Evolutionary conservation across 2,888 invertebrate genomes (phyloP), one percentile per base, ranked within the genome.

Genomic region (Gasteruption jaculator): DNA sequence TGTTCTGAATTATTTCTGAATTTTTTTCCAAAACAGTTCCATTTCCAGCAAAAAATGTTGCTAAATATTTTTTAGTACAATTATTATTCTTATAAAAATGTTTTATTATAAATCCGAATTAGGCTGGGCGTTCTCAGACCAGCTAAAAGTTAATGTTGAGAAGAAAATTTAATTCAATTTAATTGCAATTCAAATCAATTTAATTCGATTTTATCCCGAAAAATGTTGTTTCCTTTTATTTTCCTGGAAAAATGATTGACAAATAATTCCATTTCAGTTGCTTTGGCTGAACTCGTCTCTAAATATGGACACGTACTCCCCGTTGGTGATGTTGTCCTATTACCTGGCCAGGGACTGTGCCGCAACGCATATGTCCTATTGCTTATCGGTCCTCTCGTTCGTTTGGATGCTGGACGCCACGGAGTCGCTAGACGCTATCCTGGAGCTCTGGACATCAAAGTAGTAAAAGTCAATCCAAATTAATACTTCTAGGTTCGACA

Each of bases 401-500:
- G 52, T 68, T 2, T 71, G 71, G 71, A 70, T 71, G 70, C 38
- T 71, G 26, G 71, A 71, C 20, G 71, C 71, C 0, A 71, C 71
- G 1, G 71, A 71, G 46, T 61, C 63, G 1, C 45, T 71, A 21
- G 68, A 69, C 31, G 57, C 63, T 2, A 56, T 71, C 20, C 46
- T 64, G 38, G 68, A 69, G 14, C 49, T 53, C 31, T 60, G 66
- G 61, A 48, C 55, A n/a, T n/a, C n/a, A 53, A 65, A 65, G 58
- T 60, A 65, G 57, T 60, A 52, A 56, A 45, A 40, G 34, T 16
- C 14, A 30, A 30, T n/a, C 8, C 5, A 4, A 30, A 30, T 30
- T 6, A 30, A 26, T n/a, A n/a, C n/a, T n/a, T n/a, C n/a, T n/a
- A n/a, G n/a, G n/a, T n/a, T n/a, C n/a, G n/a, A n/a, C n/a, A n/a